Evolutionary conservation across 2,888 invertebrate species (phyloP).

Genomic region (Oasisia sp.): DNA sequence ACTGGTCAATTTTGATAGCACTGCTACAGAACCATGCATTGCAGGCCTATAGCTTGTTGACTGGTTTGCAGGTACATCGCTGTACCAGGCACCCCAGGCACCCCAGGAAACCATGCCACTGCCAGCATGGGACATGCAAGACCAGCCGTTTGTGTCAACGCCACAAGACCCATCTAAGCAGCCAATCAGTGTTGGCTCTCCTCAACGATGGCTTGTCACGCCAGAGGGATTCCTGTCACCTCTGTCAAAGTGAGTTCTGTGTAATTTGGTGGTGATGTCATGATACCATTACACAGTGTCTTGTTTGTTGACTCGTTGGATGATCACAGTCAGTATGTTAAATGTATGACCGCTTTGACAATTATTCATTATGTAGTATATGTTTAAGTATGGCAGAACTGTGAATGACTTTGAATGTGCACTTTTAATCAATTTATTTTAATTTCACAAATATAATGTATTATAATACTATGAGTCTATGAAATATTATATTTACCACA

Average conservation of each 20-base stretch:
- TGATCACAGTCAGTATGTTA: neutral
- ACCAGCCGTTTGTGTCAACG: neutral
- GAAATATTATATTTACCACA: too few species aligned
- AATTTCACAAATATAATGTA: too few species aligned
- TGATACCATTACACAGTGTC: neutral
- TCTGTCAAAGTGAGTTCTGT: neutral
- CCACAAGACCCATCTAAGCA: constrained; percentile 50
- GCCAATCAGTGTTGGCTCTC: constrained; percentile 44
- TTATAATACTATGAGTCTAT: too few species aligned
- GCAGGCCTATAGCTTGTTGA: neutral
- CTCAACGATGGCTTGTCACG: constrained; percentile 21
- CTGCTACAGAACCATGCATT: neutral
- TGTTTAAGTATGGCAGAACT: too few species aligned
- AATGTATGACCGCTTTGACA: neutral
- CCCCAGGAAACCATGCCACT: neutral
- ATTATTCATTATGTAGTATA: too few species aligned
- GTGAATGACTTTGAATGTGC: too few species aligned
- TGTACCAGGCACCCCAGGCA: neutral
- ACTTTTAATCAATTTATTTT: too few species aligned
- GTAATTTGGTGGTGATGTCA: neutral
- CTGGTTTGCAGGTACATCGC: neutral
- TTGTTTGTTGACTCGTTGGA: neutral
- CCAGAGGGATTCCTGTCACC: constrained; percentile 27
- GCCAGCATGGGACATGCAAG: constrained; percentile 1
- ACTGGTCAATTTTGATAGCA: neutral